These are phyloP conservation scores for Diglossa cyanea DNA, from an alignment of 2,797 vertebrate species.

Conservation along the genomic window DNA sequence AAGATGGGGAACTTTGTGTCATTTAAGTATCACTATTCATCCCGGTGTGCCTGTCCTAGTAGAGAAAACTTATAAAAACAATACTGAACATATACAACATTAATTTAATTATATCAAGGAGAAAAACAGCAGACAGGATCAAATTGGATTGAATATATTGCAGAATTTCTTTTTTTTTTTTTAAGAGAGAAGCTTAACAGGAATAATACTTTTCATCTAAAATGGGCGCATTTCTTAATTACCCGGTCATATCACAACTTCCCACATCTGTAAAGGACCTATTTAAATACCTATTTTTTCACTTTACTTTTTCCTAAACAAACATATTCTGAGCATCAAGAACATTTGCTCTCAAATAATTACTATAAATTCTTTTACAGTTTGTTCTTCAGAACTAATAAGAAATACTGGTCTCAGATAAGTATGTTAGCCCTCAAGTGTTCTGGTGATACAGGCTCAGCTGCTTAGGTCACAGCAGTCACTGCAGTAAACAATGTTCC, in stretches of 20 bases:
- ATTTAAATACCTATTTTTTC: neutral
- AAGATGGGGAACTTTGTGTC: neutral
- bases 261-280: neutral
- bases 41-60: neutral
- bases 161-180: neutral
- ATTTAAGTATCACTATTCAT: neutral
- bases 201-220: neutral
- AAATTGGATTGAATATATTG: neutral
- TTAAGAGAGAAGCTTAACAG: neutral
- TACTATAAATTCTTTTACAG: neutral
- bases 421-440: neutral
- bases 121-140: neutral
- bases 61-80: neutral
- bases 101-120: slow-evolving; percentile 1
- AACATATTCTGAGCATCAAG: neutral
- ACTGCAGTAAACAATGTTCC: slow-evolving; percentile 55
- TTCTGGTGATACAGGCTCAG: neutral
- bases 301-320: neutral
- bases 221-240: neutral
- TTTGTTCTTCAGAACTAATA: neutral
- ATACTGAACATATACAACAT: neutral
- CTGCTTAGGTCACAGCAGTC: neutral
- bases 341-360: neutral
- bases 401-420: neutral
- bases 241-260: neutral